A percentile compares a stretch with the other conserved stretches of the same genome.
These are phyloP conservation scores for Aviceda subcristata DNA, from an alignment of 2,113 vertebrate genomes.

Conservation along the genomic window DNA sequence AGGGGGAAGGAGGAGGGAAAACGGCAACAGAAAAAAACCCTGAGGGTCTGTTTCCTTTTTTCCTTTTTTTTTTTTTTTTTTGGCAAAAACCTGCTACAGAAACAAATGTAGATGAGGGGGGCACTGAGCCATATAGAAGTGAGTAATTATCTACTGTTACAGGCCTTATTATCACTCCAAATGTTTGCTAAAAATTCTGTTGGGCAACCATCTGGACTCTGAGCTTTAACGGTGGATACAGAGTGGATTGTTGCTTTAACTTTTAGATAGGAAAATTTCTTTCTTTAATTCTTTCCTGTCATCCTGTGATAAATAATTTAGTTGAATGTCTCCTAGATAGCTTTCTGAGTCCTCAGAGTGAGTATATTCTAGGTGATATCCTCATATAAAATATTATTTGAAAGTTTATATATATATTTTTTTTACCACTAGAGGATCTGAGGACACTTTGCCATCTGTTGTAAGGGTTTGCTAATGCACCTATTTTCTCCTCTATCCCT, in stretches of 20 bases:
- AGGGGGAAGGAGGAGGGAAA: not conserved
- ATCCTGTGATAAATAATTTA: constrained; percentile 76
- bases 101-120: constrained; percentile 73
- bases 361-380: constrained; percentile 56
- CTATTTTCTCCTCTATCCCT: constrained; percentile 48
- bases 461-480: constrained; percentile 70
- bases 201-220: constrained; percentile 81
- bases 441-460: constrained; percentile 78
- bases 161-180: constrained; percentile 83
- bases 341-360: constrained; percentile 54
- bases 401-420: constrained; percentile 22
- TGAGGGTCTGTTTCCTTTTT: not conserved
- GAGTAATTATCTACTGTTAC: constrained; percentile 80
- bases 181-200: constrained; percentile 82
- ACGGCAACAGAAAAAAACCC: not conserved
- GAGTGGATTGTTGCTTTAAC: constrained; percentile 65
- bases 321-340: constrained; percentile 60
- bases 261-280: constrained; percentile 61
- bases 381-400: constrained; percentile 65
- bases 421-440: constrained; percentile 62
- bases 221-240: constrained; percentile 73
- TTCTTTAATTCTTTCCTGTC: constrained; percentile 73
- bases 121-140: constrained; percentile 77
- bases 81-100: constrained; percentile 63
- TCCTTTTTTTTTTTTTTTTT: constrained; percentile 20